Evolutionary conservation across 2,797 vertebrate species (phyloP).

Genomic region (Lutjanus argentimaculatus): DNA sequence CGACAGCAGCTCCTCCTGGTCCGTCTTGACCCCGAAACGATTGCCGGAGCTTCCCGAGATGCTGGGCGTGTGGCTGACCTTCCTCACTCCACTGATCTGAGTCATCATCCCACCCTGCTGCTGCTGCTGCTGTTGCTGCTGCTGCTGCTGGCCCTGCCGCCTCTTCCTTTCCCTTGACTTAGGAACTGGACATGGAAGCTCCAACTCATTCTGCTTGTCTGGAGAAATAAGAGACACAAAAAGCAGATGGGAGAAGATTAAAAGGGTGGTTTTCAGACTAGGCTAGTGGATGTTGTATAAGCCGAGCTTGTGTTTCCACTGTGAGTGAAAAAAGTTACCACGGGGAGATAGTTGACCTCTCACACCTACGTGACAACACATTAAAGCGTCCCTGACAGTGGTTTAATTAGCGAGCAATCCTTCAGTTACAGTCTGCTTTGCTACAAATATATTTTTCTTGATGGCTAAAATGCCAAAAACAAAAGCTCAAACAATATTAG

Average conservation of each 20-base stretch:
- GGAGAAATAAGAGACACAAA: constrained; percentile 22
- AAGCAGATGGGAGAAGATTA: background rate
- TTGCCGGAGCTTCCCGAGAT: constrained; percentile 90
- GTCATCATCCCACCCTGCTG: constrained; percentile 91
- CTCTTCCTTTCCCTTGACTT: constrained; percentile 97
- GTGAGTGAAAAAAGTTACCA: constrained; percentile 28
- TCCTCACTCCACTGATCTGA: constrained; percentile 97
- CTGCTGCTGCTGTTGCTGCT: constrained; percentile 79
- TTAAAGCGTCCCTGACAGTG: constrained; percentile 25
- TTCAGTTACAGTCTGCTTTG: constrained; percentile 1
- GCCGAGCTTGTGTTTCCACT: constrained; percentile 1
- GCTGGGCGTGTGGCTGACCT: constrained; percentile 92
- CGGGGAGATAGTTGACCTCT: constrained; percentile 35
- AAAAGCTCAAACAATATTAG: no score
- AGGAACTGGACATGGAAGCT: constrained; percentile 94
- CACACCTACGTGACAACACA: constrained; percentile 38
- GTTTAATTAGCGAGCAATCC: constrained; percentile 56
- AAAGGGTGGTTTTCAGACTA: constrained; percentile 16
- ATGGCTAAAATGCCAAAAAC: constrained; percentile 3
- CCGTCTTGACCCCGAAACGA: constrained; percentile 96
- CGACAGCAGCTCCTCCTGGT: constrained; percentile 95
- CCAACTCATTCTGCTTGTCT: constrained; percentile 99
- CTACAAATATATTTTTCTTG: constrained; percentile 13
- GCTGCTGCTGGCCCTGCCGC: constrained; percentile 89
- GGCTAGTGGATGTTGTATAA: background rate